Evolutionary conservation across 2,113 vertebrate genomes (phyloP).

Genomic region (human (Homo sapiens)): DNA sequence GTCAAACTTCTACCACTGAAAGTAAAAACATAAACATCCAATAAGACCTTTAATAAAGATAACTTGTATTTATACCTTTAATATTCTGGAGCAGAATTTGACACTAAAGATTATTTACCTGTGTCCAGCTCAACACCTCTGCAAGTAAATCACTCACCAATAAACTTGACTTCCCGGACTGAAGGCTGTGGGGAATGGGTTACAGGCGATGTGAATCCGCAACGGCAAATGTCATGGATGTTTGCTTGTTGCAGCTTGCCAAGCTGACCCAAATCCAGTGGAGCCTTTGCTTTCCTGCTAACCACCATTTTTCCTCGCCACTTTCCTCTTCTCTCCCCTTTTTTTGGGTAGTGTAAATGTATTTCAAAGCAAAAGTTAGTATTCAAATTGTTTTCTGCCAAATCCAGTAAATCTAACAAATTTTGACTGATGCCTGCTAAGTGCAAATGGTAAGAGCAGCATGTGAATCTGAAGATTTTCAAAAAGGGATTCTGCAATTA

Average conservation of each 20-base stretch:
- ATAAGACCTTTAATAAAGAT: not conserved
- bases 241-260: not conserved
- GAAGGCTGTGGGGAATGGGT: not conserved
- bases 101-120: not conserved
- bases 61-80: not conserved
- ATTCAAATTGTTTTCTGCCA: conserved; percentile 42
- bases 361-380: conserved; percentile 42
- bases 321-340: not conserved
- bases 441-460: conserved; percentile 4
- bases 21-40: not conserved
- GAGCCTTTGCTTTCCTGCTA: not conserved
- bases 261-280: not conserved
- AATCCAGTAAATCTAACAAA: conserved; percentile 18
- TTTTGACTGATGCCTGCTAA: conserved; percentile 56
- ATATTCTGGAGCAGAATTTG: not conserved
- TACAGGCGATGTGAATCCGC: not conserved
- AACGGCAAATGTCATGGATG: not conserved
- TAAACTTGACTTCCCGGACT: not conserved
- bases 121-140: not conserved
- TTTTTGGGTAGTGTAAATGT: not conserved
- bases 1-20: not conserved
- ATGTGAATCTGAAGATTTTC: not conserved
- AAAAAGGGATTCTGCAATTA: conserved; percentile 26
- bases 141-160: not conserved
- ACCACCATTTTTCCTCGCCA: not conserved